A percentile compares a stretch with the other conserved stretches of the same genome.
These are phyloP conservation scores for Neosilurus mollespiculum DNA, from an alignment of 2,797 vertebrate genomes.

Conservation along the genomic window DNA sequence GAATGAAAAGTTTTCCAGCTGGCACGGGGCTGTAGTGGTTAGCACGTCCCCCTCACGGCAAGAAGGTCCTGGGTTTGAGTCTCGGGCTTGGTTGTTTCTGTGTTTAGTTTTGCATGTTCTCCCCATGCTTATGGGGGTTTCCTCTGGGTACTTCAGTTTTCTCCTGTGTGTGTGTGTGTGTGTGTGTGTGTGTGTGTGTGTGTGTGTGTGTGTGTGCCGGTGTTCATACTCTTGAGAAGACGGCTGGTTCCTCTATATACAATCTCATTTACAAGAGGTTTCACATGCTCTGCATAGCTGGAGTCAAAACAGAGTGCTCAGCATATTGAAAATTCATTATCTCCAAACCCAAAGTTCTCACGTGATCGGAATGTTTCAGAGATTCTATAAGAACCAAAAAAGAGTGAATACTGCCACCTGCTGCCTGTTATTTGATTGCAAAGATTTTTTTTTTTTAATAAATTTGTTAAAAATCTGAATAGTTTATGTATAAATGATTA, in stretches of 20 bases:
- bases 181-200: too few species aligned
- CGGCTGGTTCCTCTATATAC: conserved; percentile 41
- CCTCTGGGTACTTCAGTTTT: too few species aligned
- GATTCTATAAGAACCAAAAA: conserved; percentile 37
- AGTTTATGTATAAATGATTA: background rate
- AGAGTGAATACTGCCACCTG: conserved; percentile 61
- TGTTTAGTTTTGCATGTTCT: too few species aligned
- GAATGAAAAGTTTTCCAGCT: conserved; percentile 48
- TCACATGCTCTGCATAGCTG: conserved; percentile 51
- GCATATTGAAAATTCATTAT: conserved; percentile 69
- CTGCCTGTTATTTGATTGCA: conserved; percentile 42
- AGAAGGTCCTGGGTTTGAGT: too few species aligned
- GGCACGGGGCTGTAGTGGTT: too few species aligned
- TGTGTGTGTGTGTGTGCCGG: background rate
- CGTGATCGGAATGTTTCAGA: conserved; percentile 56
- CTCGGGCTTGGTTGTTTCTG: too few species aligned
- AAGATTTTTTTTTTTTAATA: background rate
- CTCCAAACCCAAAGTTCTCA: conserved; percentile 57
- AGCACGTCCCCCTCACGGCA: too few species aligned
- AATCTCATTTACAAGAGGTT: conserved; percentile 42
- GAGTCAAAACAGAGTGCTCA: conserved; percentile 55
- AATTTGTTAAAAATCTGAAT: background rate
- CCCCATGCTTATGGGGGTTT: too few species aligned
- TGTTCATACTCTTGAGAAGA: conserved; percentile 10
- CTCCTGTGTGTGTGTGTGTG: too few species aligned